phyloP scores from a whole-genome alignment of 2,797 vertebrate species.

The Tamandua tetradactyla region DNA sequence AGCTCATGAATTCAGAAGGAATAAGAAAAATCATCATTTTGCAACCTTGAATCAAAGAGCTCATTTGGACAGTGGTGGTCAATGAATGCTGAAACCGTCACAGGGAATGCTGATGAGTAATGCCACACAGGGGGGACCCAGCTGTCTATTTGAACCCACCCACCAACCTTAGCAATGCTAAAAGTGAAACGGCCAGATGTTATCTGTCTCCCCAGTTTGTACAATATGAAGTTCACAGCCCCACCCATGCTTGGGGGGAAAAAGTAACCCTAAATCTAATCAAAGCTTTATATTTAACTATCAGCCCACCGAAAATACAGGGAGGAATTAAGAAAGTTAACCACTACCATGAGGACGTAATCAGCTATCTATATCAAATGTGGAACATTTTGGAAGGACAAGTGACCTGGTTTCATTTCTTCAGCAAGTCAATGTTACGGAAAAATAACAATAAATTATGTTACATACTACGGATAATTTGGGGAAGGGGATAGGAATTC shows the following conservation, averaged over 20 bases:
- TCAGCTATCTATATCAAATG: not conserved
- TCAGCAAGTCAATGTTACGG: not conserved
- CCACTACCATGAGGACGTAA: not conserved
- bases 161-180: not conserved
- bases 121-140: accelerated
- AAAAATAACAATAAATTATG: not conserved
- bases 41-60: not conserved
- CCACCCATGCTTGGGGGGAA: not conserved
- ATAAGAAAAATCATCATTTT: not conserved
- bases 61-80: not conserved
- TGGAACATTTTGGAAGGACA: not conserved
- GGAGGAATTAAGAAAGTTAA: not conserved
- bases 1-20: not conserved
- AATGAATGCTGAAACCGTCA: not conserved
- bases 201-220: not conserved
- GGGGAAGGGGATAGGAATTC: not conserved
- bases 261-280: not conserved
- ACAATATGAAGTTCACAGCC: not conserved
- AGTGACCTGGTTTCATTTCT: not conserved
- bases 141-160: not conserved
- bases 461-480: not conserved
- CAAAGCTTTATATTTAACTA: not conserved
- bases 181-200: not conserved
- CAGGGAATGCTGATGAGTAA: no score
- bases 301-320: not conserved